Evolutionary conservation across 2,888 invertebrate species (phyloP), one percentile per base, ranked within the genome.

Genomic region (Cyrtodaria siliqua): DNA sequence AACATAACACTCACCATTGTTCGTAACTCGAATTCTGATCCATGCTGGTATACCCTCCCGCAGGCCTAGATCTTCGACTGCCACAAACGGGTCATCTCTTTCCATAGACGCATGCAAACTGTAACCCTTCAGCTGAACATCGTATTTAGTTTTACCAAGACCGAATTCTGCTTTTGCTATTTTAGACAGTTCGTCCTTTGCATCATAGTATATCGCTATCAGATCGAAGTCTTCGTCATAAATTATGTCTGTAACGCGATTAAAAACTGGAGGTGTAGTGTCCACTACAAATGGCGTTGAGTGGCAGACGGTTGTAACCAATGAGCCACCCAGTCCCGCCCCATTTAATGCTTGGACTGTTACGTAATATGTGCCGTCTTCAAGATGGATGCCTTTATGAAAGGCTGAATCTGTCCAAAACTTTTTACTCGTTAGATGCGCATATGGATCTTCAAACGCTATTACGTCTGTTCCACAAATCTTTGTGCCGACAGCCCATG

Each of bases 271-370:
- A 3, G 85, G 83, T 1, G 84, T 81, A 12, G 87, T 88, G 67
- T 88, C 88, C 4, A 88, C 85, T 2, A 62, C 81, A 27, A 88
- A 69, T 2, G 88, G 87, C 6, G 78, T 79, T 9, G 85, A 78
- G 63, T 88, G 85, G 56, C 88, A 88, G 1, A 88, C 87, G 6
- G 88, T 87, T 1, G 86, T 87, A 0, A 88, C 87, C 27, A 88
- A 73, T 8, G 86, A 86, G 0, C 87, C 87, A 9, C 87, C 88
- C 50, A 83, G 74, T n/a, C 84, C 79, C 4, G 85, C 78, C 33
- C 83, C 82, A 59, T 86, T 86, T 6, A 86, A 26, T 6, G 87
- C 89, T 33, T 77, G 87, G 3, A 87, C 83, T 0, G 88, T 87
- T 23, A 85, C 76, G 59, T 83, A 89, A 61, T 89, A 89, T 9